Percentiles rank a stretch among this genome's conserved stretches.
Evolutionary conservation across 1,140 invertebrate genomes (phyloP).

Genomic region (Drosophila neocordata): DNA sequence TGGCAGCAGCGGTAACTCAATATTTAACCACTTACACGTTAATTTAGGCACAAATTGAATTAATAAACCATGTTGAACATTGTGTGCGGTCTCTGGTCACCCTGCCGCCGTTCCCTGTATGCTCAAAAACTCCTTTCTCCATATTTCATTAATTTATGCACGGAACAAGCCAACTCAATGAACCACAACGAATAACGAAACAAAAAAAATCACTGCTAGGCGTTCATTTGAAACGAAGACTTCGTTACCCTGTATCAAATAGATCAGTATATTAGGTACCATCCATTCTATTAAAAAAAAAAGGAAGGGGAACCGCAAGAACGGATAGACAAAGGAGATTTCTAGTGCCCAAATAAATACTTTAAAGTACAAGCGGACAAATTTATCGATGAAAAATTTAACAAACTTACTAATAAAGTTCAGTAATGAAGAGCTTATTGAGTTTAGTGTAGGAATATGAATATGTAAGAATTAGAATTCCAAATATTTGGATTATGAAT

Average conservation of each 20-base stretch:
- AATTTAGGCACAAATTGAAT: conserved; percentile 83
- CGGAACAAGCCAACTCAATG: conserved; percentile 67
- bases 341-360: too few relatives aligned
- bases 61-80: conserved; percentile 82
- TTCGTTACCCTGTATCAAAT: neutral
- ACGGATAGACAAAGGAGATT: neutral
- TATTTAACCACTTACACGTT: conserved; percentile 82
- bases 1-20: conserved; percentile 69
- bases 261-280: too few relatives aligned
- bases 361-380: too few relatives aligned
- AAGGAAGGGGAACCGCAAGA: neutral
- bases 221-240: neutral
- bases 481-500: too few relatives aligned
- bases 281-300: too few relatives aligned
- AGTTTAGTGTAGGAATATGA: too few relatives aligned
- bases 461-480: too few relatives aligned
- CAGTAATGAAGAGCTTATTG: too few relatives aligned
- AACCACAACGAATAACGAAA: conserved; percentile 45
- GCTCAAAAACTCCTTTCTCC: conserved; percentile 55
- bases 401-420: too few relatives aligned
- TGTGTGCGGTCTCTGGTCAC: conserved; percentile 75
- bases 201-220: neutral
- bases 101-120: neutral
- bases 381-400: too few relatives aligned
- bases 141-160: conserved; percentile 82